phyloP scores from a whole-genome alignment of 2,113 vertebrate genomes.

The Alligator sinensis region DNA sequence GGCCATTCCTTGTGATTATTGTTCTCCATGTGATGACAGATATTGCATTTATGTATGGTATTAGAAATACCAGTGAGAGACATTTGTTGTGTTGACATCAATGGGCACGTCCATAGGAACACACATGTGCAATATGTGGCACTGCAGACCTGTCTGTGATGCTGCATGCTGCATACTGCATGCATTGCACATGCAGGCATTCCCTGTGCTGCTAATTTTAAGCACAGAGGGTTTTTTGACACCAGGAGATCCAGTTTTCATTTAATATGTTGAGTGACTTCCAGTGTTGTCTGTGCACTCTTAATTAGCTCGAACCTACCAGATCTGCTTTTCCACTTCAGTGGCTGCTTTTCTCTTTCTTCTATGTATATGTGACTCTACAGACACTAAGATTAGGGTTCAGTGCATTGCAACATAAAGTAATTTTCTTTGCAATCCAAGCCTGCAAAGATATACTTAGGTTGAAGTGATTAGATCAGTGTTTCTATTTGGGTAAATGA shows the following conservation, averaged over 20 bases:
- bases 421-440: constrained; percentile 20
- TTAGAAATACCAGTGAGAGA: no score
- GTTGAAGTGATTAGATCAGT: neutral
- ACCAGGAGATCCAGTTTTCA: neutral
- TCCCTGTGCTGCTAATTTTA: no score
- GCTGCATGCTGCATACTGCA: no score
- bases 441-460: neutral
- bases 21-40: neutral
- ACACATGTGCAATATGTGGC: no score
- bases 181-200: no score
- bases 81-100: no score
- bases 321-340: neutral
- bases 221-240: no score
- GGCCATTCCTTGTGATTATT: neutral
- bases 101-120: no score
- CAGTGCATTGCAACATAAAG: neutral
- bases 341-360: neutral
- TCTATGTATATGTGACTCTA: neutral
- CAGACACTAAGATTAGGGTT: neutral
- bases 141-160: no score
- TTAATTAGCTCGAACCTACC: neutral
- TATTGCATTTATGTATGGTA: no score
- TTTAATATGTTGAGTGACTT: neutral
- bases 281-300: neutral
- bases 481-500: constrained; percentile 7